Evolutionary conservation across 1,140 invertebrate species (phyloP), one percentile per base, ranked within the genome.

Genomic region (Caenorhabditis briggsae): DNA sequence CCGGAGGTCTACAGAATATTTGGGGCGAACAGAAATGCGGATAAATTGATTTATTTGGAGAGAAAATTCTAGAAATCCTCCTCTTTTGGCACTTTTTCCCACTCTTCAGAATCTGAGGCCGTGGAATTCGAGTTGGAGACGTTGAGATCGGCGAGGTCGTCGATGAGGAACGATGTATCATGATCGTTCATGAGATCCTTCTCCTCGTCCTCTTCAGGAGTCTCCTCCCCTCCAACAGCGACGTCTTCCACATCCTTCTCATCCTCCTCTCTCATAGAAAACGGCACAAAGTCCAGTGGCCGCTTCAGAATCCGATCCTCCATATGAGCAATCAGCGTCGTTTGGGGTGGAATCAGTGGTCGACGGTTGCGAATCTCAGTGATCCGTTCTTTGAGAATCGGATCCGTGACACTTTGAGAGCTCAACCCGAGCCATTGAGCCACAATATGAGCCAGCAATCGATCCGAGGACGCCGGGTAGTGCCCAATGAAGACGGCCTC

Each of bases 341-440:
- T 61, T 46, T 56, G 70, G 18, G 85, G 85, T 41, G 85, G 85
- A 41, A 86, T 86, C 46, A 88, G 84, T 5, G 87, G 41, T 0
- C 82, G 84, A 14, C 33, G 61, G 18, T 88, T 88, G 1, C 87
- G 86, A 41, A 88, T 43, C 48, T 88, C 86, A 11, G 87, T 88
- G 6, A 88, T 83, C 11, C 88, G 58, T 58, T 87, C 65, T 18
- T 70, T 82, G 83, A 53, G 78, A 9, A 64, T 20, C 12, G 82
- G 41, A 53, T 88, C 88, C 41, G 88, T 88, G 5, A 53, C 23
- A 88, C 88, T 88, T 64, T 88, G 84, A 1, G 87, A 88, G 20
- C 33, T 48, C n/a, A 89, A 53, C 11, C 82, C 61, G 6, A 89
- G 88, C 61, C 56, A 89, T 56, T 89, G 88, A 16, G 88, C 65